Conservation (phyloP, 2,888 invertebrate species). For the Parascotia fuliginaria region DNA sequence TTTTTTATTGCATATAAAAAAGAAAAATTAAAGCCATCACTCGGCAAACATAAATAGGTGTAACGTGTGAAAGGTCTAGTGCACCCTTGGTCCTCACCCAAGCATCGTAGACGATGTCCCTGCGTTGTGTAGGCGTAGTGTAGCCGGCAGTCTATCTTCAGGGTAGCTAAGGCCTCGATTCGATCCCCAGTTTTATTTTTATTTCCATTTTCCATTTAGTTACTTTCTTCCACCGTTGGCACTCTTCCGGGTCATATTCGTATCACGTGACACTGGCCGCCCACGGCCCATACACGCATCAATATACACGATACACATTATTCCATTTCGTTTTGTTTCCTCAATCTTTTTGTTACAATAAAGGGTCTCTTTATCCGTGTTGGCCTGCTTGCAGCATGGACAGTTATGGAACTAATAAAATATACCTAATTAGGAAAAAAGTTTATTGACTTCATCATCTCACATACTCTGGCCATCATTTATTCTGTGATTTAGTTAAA, state of each 20-base stretch:
- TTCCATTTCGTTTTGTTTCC: conserved; percentile 50
- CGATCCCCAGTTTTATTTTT: conserved; percentile 53
- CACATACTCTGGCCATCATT: conserved; percentile 4
- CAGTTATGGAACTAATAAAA: conserved; percentile 64
- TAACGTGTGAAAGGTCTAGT: conserved; percentile 48
- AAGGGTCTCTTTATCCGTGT: conserved; percentile 69
- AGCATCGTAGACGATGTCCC: conserved; percentile 62
- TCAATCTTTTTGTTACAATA: conserved; percentile 54
- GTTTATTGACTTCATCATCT: conserved; percentile 60
- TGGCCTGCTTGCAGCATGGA: conserved; percentile 71
- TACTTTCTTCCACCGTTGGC: conserved; percentile 45
- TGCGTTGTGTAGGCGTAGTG: conserved; percentile 74
- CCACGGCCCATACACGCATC: conserved; percentile 67
- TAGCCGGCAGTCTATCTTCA: conserved; percentile 61
- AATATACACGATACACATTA: conserved; percentile 72
- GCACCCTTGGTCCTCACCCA: conserved; percentile 56
- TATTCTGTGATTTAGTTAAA: neutral
- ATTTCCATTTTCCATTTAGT: conserved; percentile 52
- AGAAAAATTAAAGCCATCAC: conserved; percentile 42
- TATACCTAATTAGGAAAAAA: conserved; percentile 5
- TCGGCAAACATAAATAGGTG: conserved; percentile 56
- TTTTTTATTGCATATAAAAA: conserved; percentile 33
- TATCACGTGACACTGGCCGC: conserved; percentile 75
- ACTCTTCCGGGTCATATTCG: conserved; percentile 78
- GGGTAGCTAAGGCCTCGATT: conserved; percentile 71